Evolutionary conservation across 2,113 vertebrate species (phyloP).

Genomic region (Serinus canaria): DNA sequence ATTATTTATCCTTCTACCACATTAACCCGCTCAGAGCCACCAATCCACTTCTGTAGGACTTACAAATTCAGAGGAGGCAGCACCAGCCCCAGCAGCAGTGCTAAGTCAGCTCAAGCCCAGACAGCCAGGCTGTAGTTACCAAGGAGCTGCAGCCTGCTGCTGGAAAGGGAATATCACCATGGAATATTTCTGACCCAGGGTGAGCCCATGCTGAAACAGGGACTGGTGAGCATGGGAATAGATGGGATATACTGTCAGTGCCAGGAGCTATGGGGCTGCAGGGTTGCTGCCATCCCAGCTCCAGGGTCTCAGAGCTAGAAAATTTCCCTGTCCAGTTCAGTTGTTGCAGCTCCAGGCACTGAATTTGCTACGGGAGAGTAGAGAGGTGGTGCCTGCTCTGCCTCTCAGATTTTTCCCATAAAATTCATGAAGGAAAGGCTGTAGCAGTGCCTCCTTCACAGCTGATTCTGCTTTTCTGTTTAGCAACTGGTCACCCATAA

Average conservation of each 20-base stretch:
- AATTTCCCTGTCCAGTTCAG: background rate
- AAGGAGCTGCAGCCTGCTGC: background rate
- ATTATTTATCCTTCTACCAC: background rate
- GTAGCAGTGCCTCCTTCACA: background rate
- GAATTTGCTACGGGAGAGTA: background rate
- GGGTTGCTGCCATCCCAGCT: background rate
- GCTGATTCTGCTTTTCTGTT: background rate
- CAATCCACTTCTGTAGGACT: background rate
- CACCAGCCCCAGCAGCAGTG: background rate
- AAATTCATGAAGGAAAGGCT: background rate
- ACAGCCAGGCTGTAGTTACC: background rate
- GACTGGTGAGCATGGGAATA: background rate
- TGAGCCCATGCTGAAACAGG: background rate
- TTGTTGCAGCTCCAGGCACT: background rate
- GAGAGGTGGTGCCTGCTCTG: background rate
- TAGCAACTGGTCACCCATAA: background rate
- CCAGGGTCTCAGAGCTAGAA: background rate
- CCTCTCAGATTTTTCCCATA: background rate
- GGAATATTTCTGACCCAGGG: background rate
- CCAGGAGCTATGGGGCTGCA: background rate
- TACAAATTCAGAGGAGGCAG: background rate
- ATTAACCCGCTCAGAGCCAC: background rate
- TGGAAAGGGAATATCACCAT: background rate
- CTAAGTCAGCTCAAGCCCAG: background rate
- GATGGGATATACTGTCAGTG: background rate